Percentiles rank a stretch among this genome's conserved stretches.
phyloP scores from a whole-genome alignment of 2,888 invertebrate species.

The Xanthia togata region DNA sequence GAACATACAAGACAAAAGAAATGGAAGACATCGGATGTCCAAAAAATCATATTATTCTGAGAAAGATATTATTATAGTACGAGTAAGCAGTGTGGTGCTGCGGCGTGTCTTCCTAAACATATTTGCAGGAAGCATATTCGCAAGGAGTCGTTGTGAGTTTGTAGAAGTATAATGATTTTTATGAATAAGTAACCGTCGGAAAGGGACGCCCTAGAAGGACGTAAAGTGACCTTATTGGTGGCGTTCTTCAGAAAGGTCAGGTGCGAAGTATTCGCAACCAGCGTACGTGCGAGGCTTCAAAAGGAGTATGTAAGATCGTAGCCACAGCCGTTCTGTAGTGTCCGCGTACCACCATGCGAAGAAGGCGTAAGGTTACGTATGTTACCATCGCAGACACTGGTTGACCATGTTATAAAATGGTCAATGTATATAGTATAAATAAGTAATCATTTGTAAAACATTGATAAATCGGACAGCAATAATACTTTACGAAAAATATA shows the following conservation, averaged over 20 bases:
- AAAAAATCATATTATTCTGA: neutral
- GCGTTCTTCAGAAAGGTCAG: neutral
- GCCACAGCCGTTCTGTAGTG: neutral
- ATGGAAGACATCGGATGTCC: neutral
- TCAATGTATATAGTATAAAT: too few species aligned
- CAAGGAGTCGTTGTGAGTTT: neutral
- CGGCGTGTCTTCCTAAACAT: neutral
- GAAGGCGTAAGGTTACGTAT: neutral
- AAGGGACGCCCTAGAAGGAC: neutral
- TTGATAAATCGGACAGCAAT: neutral
- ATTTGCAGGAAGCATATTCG: neutral
- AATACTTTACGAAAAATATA: neutral
- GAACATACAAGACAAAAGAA: neutral
- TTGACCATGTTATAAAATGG: too few species aligned
- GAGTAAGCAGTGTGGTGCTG: neutral
- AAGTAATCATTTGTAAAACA: neutral
- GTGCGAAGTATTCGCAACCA: neutral
- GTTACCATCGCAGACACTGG: neutral
- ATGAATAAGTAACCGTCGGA: neutral
- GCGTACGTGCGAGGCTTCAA: neutral
- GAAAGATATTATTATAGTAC: neutral
- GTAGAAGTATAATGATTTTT: neutral
- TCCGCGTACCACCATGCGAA: neutral
- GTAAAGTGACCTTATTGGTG: neutral
- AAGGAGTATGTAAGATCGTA: neutral